Base-by-base conservation (phyloP, 2,113 vertebrate species). In the Excalfactoria chinensis region DNA sequence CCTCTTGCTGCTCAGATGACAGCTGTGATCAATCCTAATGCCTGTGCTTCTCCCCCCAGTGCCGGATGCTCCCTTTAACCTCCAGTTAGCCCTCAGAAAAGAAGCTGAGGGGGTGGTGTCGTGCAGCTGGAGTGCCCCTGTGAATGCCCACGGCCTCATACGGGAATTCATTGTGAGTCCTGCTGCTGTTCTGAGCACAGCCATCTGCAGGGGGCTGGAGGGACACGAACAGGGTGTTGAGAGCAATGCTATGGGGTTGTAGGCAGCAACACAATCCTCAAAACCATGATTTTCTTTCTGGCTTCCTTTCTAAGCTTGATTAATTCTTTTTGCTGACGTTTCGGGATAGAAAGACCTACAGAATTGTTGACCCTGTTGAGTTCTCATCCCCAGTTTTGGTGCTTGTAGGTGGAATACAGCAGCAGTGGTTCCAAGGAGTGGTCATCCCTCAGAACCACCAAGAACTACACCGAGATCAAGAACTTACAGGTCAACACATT, bases 151-250 rank as follows among this genome's bases (percentile, higher is more conserved):
- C 0, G 99, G 99, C 67, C 98, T 99, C 83, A 97, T 99, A 69
- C 98, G 99, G 64, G 99, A 99, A 76, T 99, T 99, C 95, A 98
- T 99, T 1, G 99, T 99, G 96, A 99, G 99, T 98, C 30, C 62
- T 35, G 41, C 32, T 28, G 87, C 51, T 12, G 15, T 25, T 28
- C 79, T 67, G 44, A 37, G 26, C 23, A 17, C 59, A 34, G 21
- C 10, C 32, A 4, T 22, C 48, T 70, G 84, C 21, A 23, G 6
- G 14, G 9, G 0, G 9, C 14, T 21, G 35, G 6, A 6, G 6
- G 63, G 35, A 55, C 40, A 44, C 22, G 6, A 40, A 20, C 0
- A 26, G 60, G 41, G 11, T 16, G 6, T 53, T 35, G 34, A 58
- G 69, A 73, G 64, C 10, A 11, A n/a, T 34, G 16, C 10, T 79